Evolutionary conservation across 1,140 invertebrate species (phyloP).

Genomic region (Cherax destructor): DNA sequence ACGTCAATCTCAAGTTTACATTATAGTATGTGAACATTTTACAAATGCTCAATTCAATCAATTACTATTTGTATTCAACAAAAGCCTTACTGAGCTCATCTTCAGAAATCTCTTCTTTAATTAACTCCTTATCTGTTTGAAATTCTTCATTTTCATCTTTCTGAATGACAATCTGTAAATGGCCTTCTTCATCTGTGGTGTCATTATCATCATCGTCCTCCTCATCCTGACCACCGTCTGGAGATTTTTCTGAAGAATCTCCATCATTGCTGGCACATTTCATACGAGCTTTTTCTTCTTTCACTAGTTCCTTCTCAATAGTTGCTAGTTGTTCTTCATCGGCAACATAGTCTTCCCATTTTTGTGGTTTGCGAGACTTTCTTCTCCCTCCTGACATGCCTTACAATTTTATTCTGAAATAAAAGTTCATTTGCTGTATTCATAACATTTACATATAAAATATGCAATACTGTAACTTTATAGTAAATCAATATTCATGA

Average conservation of each 20-base stretch:
- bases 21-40: too few species aligned
- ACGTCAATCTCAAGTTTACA: too few species aligned
- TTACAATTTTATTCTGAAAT: neutral
- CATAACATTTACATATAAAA: too few species aligned
- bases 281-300: constrained; percentile 41
- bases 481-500: too few species aligned
- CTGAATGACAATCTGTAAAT: neutral
- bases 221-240: constrained; percentile 6
- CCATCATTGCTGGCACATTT: constrained; percentile 4
- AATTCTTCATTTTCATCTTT: constrained; percentile 6
- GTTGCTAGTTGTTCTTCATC: constrained; percentile 50
- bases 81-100: neutral
- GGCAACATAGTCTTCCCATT: constrained; percentile 56
- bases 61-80: neutral
- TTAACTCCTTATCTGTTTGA: neutral
- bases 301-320: constrained; percentile 47
- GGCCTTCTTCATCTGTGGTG: neutral
- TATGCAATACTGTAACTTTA: too few species aligned
- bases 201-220: constrained; percentile 8
- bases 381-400: constrained; percentile 39
- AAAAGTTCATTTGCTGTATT: too few species aligned
- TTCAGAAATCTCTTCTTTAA: neutral
- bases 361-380: constrained; percentile 54
- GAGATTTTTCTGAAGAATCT: neutral
- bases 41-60: neutral